Evolutionary conservation across 2,113 vertebrate species (phyloP), one percentile per base, ranked within the genome.

Genomic region (Perca fluviatilis): DNA sequence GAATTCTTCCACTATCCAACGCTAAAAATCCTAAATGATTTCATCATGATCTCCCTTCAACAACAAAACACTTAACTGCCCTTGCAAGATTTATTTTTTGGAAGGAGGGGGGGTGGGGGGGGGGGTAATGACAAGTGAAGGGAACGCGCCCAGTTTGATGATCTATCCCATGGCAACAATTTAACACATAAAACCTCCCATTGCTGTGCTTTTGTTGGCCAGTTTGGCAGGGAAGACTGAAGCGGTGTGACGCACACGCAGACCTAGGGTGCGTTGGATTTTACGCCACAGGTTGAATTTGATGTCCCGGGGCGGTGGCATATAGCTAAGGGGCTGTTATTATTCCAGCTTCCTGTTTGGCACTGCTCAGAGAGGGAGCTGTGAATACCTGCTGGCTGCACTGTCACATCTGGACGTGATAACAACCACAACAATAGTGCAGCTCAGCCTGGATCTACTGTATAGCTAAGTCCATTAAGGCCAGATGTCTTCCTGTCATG

Each of bases 341-440:
- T 87, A 83, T 84, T 86, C 53, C 60, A 74, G 73, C 74, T 88
- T 93, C 89, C 91, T 86, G 80, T 82, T 64, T 89, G 88, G 85
- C 74, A 4, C 12, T 15, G 27, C 47, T 79, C 79, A 60, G 30
- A 68, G 61, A 43, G 40, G 62, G 54, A 6, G 72, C 78, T 76
- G 82, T 64, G 81, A 82, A 82, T 87, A 85, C 83, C 89, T 89
- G 87, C 85, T 19, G 66, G 64, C 53, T 56, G 77, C 1, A 13
- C 53, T 49, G 76, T 79, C 56, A 65, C 81, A 74, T 81, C 74
- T 85, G 82, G 73, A 74, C 58, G 78, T 56, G 71, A 84, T 80
- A 81, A 84, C 66, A 74, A 51, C 18, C n/a, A 43, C n/a, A 63
- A 51, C 56, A 80, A 78, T 73, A 70, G 83, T 53, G 36, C 66